Base-by-base conservation (phyloP, 2,888 invertebrate species). In the Dynastes tityus region DNA sequence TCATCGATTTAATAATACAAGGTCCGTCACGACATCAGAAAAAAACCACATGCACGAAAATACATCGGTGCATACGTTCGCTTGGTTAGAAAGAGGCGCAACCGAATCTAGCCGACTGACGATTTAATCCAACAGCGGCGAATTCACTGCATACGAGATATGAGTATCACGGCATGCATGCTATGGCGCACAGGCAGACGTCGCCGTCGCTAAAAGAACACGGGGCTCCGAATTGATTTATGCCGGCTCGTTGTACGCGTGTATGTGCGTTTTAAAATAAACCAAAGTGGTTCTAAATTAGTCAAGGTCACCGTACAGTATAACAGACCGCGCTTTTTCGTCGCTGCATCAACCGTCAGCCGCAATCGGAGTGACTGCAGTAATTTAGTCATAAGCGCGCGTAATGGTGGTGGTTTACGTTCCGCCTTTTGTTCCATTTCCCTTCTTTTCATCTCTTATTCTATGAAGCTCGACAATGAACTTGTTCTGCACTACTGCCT, bases 231-330 rank as follows among this genome's bases (percentile, higher is more conserved):
- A 61, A 74, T 74, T 74, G 73, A 74, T 74, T 74, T 74, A 74
- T 74, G 45, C 45, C 49, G 45, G 68, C 29, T 68, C 51, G 63
- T 61, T 49, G 61, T 74, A 11, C 27, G 40, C 32, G 61, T 63
- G 61, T 74, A 37, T 74, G 61, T 45, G 61, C 61, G 61, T 63
- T 74, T 74, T 74, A 61, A 74, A 74, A 74, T 74, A 61, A 74
- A 63, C 73, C 73, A 74, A 74, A 74, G 73, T 63, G 73, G 45
- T 74, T 61, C 73, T 74, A 74, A 74, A 63, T 74, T 74, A 74
- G 61, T 61, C 73, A 74, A 74, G 61, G 73, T 74, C 63, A 74
- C 73, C 61, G 27, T 74, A 63, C 61, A 74, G 73, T 45, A 61
- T 40, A 74, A 61, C 27, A 61, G 63, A 63, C 73, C 49, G 45